These are phyloP conservation scores for Lithophane semibrunnea DNA, from an alignment of 2,888 invertebrate genomes.

Conservation along the genomic window DNA sequence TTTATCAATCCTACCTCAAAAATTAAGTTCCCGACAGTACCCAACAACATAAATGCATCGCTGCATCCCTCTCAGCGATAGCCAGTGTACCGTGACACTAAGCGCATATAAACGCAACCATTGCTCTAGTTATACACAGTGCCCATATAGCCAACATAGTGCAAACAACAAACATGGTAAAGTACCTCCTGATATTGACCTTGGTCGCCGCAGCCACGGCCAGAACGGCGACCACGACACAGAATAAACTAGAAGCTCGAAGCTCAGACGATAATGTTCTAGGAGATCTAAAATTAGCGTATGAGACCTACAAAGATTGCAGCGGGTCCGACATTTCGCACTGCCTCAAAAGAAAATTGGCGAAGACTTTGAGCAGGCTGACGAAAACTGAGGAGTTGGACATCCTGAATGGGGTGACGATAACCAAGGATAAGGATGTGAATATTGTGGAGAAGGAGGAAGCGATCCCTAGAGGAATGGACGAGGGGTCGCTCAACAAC, in stretches of 20 bases:
- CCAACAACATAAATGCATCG: conserved; percentile 85
- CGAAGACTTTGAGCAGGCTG: conserved; percentile 94
- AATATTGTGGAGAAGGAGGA: conserved; percentile 92
- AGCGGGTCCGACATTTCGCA: conserved; percentile 92
- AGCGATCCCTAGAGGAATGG: conserved; percentile 93
- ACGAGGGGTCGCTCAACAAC: conserved; percentile 93
- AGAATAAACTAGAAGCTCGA: conserved; percentile 85
- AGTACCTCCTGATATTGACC: conserved; percentile 91
- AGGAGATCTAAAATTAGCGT: conserved; percentile 93
- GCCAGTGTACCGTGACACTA: conserved; percentile 88
- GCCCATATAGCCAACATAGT: conserved; percentile 83
- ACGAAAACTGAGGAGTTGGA: conserved; percentile 92
- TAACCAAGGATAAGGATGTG: conserved; percentile 92
- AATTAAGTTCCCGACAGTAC: conserved; percentile 72
- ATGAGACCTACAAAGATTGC: conserved; percentile 95
- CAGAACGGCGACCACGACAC: conserved; percentile 88
- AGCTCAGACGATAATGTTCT: conserved; percentile 88
- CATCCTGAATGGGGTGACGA: conserved; percentile 93
- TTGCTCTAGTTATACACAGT: conserved; percentile 86
- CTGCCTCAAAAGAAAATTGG: conserved; percentile 94
- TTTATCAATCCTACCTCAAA: conserved; percentile 18
- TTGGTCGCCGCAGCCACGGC: conserved; percentile 88
- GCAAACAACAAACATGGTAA: conserved; percentile 89
- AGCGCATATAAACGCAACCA: conserved; percentile 88
- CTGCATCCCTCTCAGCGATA: conserved; percentile 86